Conservation (phyloP, 2,113 vertebrate species). For the Dromas ardeola region DNA sequence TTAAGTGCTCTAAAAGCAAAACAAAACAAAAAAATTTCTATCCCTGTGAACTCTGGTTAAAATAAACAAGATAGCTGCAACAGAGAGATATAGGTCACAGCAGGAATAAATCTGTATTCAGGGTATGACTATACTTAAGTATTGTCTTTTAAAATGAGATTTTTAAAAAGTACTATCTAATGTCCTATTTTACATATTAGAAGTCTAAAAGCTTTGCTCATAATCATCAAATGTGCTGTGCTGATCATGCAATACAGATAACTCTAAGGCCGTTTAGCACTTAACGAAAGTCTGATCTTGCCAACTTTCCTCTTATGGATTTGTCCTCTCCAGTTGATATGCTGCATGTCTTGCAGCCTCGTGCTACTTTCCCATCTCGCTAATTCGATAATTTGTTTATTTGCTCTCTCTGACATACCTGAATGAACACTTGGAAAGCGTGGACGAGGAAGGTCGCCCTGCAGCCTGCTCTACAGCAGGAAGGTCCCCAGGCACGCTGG, state of each 20-base stretch:
- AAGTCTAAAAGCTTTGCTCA: background rate
- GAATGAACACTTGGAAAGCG: background rate
- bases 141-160: background rate
- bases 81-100: background rate
- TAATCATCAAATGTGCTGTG: background rate
- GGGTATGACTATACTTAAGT: background rate
- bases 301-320: background rate
- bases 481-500: accelerated
- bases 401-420: background rate
- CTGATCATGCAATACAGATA: background rate
- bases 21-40: background rate
- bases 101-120: background rate
- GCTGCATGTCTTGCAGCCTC: background rate
- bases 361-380: background rate
- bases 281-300: background rate
- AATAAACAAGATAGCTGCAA: background rate
- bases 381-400: background rate
- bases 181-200: background rate
- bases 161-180: background rate
- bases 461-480: background rate
- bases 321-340: background rate
- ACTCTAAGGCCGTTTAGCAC: background rate
- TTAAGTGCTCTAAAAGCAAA: background rate
- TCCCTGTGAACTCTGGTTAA: background rate
- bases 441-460: background rate